Base-by-base conservation (phyloP, 2,797 vertebrate genomes). In the Bovichtus variegatus region DNA sequence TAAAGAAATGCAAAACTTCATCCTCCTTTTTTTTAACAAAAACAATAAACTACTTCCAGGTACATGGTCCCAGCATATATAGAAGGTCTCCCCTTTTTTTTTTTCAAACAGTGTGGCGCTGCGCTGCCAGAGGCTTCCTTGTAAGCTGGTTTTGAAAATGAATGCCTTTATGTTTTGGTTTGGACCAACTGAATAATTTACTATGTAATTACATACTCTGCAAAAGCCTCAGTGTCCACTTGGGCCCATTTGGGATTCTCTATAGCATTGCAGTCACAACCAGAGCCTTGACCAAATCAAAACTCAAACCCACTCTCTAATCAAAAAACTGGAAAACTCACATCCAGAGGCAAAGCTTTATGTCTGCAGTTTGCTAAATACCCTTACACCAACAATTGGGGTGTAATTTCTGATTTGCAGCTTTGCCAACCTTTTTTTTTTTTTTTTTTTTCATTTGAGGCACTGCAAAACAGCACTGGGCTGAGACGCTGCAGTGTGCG, bases 141-240 rank as follows among this genome's bases (percentile, higher is more conserved):
- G 86, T 92, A 87, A 92, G 89, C 87, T 89, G 92, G 93, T 91
- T 94, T 93, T 85, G 91, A 91, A 94, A 95, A 95, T 94, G 89
- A 95, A 90, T 90, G 92, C 89, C 89, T 93, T 89, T 83, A 79
- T 91, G 89, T 94, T 93, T 91, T 89, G 91, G 86, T 92, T 93
- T 92, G 76, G 92, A 89, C 81, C 83, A 83, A 80, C 78, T 89
- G 92, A 92, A 94, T 93, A 93, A 95, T 94, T 94, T 92, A 93
- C 93, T 91, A 89, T 90, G 78, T 95, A 95, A 96, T 95, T 94
- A 93, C 90, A 95, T 85, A 88, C 84, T 90, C 82, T 82, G 84
- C 77, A 90, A 94, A 95, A 89, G 81, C 91, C 87, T 91, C 88
- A 49, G 62, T 88, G 91, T 93, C 93, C 92, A 93, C 84, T 93